These are phyloP conservation scores for Labia minor DNA, from an alignment of 2,888 invertebrate genomes.

Conservation along the genomic window DNA sequence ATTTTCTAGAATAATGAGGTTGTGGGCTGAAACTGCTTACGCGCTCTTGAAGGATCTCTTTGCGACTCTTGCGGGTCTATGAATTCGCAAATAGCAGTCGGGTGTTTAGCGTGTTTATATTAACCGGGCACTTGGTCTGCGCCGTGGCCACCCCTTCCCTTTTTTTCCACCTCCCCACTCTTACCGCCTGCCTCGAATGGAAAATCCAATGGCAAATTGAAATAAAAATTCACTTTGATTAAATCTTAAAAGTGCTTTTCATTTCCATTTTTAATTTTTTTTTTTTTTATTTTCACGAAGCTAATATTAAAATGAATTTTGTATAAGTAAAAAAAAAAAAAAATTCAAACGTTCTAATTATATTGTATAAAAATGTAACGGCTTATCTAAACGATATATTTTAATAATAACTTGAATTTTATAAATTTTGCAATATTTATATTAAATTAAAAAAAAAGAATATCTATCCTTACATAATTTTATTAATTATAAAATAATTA, in stretches of 20 bases:
- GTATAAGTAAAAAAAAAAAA: not conserved
- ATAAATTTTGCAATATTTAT: no score
- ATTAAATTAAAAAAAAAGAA: no score
- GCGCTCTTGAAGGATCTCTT: not conserved
- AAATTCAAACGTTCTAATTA: no score
- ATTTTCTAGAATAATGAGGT: slow-evolving; percentile 6
- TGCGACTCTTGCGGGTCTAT: slow-evolving; percentile 13
- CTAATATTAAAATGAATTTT: not conserved
- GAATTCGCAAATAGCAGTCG: not conserved
- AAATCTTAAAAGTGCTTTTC: slow-evolving; percentile 13
- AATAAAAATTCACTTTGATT: slow-evolving; percentile 8
- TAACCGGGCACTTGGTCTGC: not conserved
- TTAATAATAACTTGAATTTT: no score
- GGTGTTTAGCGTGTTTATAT: not conserved
- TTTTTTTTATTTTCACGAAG: not conserved
- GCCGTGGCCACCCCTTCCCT: not conserved
- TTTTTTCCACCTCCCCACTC: not conserved
- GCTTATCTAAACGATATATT: no score
- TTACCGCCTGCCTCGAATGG: not conserved
- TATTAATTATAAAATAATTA: no score
- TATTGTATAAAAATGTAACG: no score
- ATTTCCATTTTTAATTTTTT: not conserved
- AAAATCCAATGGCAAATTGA: slow-evolving; percentile 3
- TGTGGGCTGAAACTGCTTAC: not conserved
- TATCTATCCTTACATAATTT: no score